Evolutionary conservation across 2,113 vertebrate species (phyloP), one percentile per base, ranked within the genome.

Genomic region (Asarcornis scutulata): DNA sequence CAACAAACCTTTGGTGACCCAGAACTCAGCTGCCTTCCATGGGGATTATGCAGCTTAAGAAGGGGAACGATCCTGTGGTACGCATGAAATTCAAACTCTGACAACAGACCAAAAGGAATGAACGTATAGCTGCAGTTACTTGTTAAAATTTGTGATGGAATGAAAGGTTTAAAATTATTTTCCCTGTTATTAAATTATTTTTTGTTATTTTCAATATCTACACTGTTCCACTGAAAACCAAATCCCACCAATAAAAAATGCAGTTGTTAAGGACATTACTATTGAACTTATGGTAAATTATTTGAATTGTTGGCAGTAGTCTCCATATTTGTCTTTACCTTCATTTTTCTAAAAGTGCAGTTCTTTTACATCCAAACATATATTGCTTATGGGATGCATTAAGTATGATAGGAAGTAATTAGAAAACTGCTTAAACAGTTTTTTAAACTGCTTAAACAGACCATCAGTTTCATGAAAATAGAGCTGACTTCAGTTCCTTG

Each of bases 381-480:
- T 26, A 32, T 40, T 62, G 32, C 31, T 92, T 79, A 78, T 95
- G 34, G 7, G 58, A 92, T 62, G 32, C 13, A 56, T 42, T 75
- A 72, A 4, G 9, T 63, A 52, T 46, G 12, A 82, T 1, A 13
- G 36, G 7, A 82, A 91, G 50, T 38, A 79, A 92, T 53, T 25
- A 73, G 29, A 89, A 92, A 92, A 89, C 16, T 76, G 48, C 21
- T 92, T 89, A 87, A 79, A 72, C n/a, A n/a, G n/a, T n/a, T n/a
- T n/a, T n/a, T n/a, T n/a, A 92, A 92, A 89, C 16, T 76, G 48
- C 21, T 92, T 89, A 87, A 79, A 72, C n/a, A 52, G 32, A 60
- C 17, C 34, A 82, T 76, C 67, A n/a, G 22, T 83, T 78, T 88
- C 8, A 17, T 32, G 44, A 48, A 82, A 89, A 72, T 10, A 84